Conservation (phyloP, 1,140 invertebrate species). For the Drosophila ohnishii region DNA sequence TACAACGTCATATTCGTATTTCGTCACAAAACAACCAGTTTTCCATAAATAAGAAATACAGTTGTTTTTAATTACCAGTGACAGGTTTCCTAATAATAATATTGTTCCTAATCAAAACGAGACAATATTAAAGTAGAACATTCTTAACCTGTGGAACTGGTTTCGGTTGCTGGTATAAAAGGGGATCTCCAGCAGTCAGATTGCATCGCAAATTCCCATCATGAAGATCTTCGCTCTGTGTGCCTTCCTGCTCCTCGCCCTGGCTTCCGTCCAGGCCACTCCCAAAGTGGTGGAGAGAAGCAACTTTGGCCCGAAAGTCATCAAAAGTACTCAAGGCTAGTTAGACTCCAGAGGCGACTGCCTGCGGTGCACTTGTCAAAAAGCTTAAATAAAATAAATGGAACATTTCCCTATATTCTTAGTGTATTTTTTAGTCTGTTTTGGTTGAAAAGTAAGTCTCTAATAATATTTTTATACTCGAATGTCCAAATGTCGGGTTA, state of each 20-base stretch:
- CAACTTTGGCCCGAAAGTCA: neutral
- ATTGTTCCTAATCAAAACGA: neutral
- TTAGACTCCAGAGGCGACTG: neutral
- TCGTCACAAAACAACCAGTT: slow-evolving; percentile 2
- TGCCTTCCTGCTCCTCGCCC: slow-evolving; percentile 4
- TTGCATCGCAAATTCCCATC: neutral
- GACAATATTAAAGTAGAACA: neutral
- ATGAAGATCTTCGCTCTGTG: slow-evolving; percentile 28
- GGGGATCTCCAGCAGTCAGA: neutral
- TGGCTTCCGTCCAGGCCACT: slow-evolving; percentile 13
- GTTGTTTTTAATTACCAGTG: neutral
- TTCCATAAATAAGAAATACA: neutral
- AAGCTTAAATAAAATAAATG: neutral
- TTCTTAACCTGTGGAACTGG: neutral
- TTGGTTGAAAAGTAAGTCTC: too few species aligned
- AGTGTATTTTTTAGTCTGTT: too few species aligned
- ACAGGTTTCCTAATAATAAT: neutral
- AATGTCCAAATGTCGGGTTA: too few species aligned
- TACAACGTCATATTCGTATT: neutral
- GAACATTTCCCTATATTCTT: too few species aligned
- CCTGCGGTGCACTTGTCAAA: neutral
- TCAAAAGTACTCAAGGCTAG: neutral
- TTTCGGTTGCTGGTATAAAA: slow-evolving; percentile 6
- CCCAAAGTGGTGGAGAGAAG: neutral
- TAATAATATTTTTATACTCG: too few species aligned